Base-by-base conservation (phyloP, 2,113 vertebrate genomes). In the Sprattus sprattus region DNA sequence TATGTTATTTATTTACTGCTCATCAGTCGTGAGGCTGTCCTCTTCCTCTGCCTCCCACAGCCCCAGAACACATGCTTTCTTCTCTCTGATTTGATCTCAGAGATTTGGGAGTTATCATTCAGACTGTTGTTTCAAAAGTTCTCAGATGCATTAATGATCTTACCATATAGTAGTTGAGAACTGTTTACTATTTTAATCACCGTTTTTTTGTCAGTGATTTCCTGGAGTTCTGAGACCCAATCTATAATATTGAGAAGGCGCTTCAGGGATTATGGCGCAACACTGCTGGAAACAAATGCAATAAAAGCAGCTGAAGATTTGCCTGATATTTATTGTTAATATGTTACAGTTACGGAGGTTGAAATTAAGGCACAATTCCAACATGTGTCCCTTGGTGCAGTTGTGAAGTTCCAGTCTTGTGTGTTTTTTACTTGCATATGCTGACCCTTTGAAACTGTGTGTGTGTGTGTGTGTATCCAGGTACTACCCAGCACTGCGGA, bases 401-500 rank as follows among this genome's bases (percentile, higher is more conserved):
- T 39, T 78, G 28, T 11, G 9, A 11, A 44, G 28, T 78, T 75
- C 28, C 67, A 32, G 32, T 78, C 28, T 78, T 39, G 11, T 39
- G 9, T 71, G 64, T 32, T 78, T 28, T 32, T 5, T 47, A 47
- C 13, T 75, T 28, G 10, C 28, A 32, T 4, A 13, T 39, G 25
- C 13, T 32, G 6, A 10, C 39, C 28, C 10, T 13, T 28, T n/a
- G n/a, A n/a, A n/a, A n/a, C n/a, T 85, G 85, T 46, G 75, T 22
- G 44, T 84, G 67, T 85, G 84, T 78, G 64, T 39, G 3, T 3
- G 39, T 3, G 0, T 90, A 82, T 25, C 1, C 90, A 99, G 98
- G 89, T 98, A 99, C 93, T 99, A 99, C 89, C 98, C 98, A 0
- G 98, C 98, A 0, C 90, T 99, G 93, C 96, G 98, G 90, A 99